These are phyloP conservation scores for Patella caerulea DNA, from an alignment of 2,888 invertebrate species.

Conservation along the genomic window DNA sequence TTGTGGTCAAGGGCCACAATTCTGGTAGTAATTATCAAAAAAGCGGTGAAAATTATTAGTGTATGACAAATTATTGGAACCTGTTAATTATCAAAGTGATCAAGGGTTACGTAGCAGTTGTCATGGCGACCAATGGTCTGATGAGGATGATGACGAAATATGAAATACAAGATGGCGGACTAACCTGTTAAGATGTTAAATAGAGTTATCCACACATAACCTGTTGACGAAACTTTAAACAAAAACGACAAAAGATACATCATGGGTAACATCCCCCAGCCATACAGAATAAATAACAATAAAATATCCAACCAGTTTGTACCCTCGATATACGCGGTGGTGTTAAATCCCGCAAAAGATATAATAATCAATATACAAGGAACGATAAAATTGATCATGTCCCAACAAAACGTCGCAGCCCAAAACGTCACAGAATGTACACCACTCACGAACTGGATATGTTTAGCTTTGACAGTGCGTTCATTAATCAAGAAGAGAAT, in stretches of 20 bases:
- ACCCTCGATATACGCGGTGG: constrained; percentile 58
- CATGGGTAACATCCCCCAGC: constrained; percentile 78
- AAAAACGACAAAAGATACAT: constrained; percentile 79
- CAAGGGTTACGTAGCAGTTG: too few species aligned
- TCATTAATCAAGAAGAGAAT: constrained; percentile 77
- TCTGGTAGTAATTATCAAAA: too few species aligned
- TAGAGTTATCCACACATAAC: constrained; percentile 82
- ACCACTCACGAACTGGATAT: constrained; percentile 70
- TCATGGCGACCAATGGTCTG: too few species aligned
- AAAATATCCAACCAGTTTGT: constrained; percentile 58
- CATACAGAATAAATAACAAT: constrained; percentile 76
- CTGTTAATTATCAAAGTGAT: too few species aligned
- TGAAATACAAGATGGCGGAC: constrained; percentile 12
- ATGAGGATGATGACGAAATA: too few species aligned
- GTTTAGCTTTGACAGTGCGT: constrained; percentile 73
- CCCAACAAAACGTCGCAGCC: constrained; percentile 72
- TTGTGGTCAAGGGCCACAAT: too few species aligned
- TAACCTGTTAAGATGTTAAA: constrained; percentile 82
- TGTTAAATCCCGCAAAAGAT: constrained; percentile 68
- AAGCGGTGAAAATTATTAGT: too few species aligned
- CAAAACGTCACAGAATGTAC: constrained; percentile 71
- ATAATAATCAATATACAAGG: constrained; percentile 65
- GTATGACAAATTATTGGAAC: too few species aligned
- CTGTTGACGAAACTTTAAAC: constrained; percentile 83
- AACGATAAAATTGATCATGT: constrained; percentile 69